Evolutionary conservation across 1,140 invertebrate species (phyloP).

Genomic region (Bombus pyrosoma): DNA sequence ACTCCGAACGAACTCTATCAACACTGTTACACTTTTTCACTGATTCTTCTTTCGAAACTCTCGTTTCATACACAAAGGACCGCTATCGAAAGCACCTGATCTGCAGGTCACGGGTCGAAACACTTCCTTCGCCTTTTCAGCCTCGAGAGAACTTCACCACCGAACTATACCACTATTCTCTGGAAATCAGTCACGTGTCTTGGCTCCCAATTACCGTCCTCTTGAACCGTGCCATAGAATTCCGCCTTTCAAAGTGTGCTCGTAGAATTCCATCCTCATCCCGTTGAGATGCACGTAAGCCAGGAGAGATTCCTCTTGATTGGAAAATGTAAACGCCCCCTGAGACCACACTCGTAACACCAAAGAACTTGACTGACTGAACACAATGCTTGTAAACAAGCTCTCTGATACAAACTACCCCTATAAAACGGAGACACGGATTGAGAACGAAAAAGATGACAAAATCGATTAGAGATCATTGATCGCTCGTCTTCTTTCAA

Average conservation of each 20-base stretch:
- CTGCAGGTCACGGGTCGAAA: neutral
- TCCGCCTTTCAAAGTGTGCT: neutral
- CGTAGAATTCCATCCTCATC: neutral
- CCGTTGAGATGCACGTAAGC: neutral
- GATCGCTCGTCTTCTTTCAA: too few relatives aligned
- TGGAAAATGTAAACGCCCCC: neutral
- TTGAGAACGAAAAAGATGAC: neutral
- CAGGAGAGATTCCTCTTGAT: neutral
- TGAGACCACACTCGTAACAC: neutral
- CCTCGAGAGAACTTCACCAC: neutral
- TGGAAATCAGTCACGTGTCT: conserved; percentile 13
- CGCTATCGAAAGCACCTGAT: neutral
- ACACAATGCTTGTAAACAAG: neutral
- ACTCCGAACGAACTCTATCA: neutral
- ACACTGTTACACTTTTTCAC: neutral
- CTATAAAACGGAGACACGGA: neutral
- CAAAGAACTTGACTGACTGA: neutral
- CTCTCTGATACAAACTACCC: too few relatives aligned
- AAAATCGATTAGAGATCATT: neutral
- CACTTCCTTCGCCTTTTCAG: neutral
- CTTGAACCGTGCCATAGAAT: neutral
- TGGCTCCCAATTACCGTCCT: neutral
- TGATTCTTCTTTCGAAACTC: neutral
- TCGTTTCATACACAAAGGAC: neutral
- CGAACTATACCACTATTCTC: neutral